phyloP scores from a whole-genome alignment of 2,797 vertebrate genomes.

The Valencia hispanica region DNA sequence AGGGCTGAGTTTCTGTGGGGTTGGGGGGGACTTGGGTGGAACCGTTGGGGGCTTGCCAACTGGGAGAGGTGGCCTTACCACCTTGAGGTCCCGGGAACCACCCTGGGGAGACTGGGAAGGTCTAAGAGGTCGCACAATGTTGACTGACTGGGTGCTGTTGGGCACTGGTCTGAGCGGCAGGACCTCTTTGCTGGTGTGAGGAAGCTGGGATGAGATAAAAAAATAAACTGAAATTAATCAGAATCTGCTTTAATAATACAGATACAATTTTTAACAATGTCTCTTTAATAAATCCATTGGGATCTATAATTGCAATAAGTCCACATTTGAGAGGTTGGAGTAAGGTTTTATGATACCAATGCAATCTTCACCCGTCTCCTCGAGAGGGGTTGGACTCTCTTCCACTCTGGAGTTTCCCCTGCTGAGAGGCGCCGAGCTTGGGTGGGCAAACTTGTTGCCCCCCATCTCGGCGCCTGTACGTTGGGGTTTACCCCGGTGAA shows the following conservation, averaged over 20 bases:
- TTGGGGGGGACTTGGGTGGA: slow-evolving; percentile 48
- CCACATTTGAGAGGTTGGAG: not conserved
- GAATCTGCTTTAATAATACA: not conserved
- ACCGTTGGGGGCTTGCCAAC: slow-evolving; percentile 60
- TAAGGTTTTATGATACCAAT: too few relatives aligned
- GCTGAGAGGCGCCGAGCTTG: too few relatives aligned
- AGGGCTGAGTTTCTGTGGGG: slow-evolving; percentile 78
- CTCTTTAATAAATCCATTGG: not conserved
- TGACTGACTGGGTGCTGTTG: slow-evolving; percentile 79
- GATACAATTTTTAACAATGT: not conserved
- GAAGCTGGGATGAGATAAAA: slow-evolving; percentile 54
- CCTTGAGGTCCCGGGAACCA: slow-evolving; percentile 63
- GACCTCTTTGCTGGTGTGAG: slow-evolving; percentile 75
- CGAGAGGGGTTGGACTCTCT: too few relatives aligned
- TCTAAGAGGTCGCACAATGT: slow-evolving; percentile 85
- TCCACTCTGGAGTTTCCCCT: too few relatives aligned
- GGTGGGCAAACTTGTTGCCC: too few relatives aligned
- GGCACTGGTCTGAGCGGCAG: slow-evolving; percentile 72
- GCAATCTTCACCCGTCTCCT: too few relatives aligned
- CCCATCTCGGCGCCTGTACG: too few relatives aligned
- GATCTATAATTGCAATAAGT: not conserved
- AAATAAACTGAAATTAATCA: not conserved
- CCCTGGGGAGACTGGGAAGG: slow-evolving; percentile 56
- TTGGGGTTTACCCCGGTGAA: too few relatives aligned
- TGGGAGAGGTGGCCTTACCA: slow-evolving; percentile 79